Evolutionary conservation across 2,797 vertebrate species (phyloP).

Genomic region (Phalanger gymnotis): DNA sequence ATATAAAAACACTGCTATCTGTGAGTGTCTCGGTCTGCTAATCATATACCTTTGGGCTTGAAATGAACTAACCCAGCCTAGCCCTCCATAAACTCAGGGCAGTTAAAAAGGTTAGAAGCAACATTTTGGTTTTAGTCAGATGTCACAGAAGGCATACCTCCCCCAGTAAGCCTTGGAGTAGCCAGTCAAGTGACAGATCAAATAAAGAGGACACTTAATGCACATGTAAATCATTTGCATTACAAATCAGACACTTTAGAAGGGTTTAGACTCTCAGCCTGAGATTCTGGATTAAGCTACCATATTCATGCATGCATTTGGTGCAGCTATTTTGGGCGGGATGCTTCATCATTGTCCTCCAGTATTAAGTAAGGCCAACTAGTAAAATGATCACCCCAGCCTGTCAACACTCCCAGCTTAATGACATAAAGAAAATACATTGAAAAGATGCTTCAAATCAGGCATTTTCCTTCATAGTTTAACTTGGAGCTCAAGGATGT

Average conservation of each 20-base stretch:
- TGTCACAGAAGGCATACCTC: slow-evolving; percentile 71
- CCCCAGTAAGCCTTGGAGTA: slow-evolving; percentile 76
- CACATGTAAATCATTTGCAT: slow-evolving; percentile 85
- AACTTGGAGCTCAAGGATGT: background rate
- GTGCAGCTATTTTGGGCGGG: slow-evolving; percentile 85
- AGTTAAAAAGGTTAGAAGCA: slow-evolving; percentile 41
- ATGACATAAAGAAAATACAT: slow-evolving; percentile 79
- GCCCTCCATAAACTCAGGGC: background rate
- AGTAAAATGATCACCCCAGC: slow-evolving; percentile 82
- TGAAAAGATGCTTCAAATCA: slow-evolving; percentile 58
- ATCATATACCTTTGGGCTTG: slow-evolving; percentile 21
- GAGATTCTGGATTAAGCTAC: slow-evolving; percentile 82
- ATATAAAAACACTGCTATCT: background rate
- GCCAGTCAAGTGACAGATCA: slow-evolving; percentile 82
- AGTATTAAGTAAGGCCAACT: slow-evolving; percentile 78
- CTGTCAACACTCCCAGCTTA: slow-evolving; percentile 85
- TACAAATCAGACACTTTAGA: slow-evolving; percentile 84
- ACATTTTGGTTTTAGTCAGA: slow-evolving; percentile 45
- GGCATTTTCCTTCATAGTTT: slow-evolving; percentile 57
- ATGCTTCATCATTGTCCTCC: slow-evolving; percentile 85
- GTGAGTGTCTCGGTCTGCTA: slow-evolving; percentile 47
- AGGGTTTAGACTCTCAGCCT: slow-evolving; percentile 77
- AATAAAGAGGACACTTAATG: slow-evolving; percentile 84
- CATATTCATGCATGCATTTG: slow-evolving; percentile 86
- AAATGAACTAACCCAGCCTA: slow-evolving; percentile 19